Evolutionary conservation across 30 jellyfish, hydroid and myxozoan genomes (phyloP), one percentile per base, ranked within the genome.

Genomic region (Turritopsis rubra): DNA sequence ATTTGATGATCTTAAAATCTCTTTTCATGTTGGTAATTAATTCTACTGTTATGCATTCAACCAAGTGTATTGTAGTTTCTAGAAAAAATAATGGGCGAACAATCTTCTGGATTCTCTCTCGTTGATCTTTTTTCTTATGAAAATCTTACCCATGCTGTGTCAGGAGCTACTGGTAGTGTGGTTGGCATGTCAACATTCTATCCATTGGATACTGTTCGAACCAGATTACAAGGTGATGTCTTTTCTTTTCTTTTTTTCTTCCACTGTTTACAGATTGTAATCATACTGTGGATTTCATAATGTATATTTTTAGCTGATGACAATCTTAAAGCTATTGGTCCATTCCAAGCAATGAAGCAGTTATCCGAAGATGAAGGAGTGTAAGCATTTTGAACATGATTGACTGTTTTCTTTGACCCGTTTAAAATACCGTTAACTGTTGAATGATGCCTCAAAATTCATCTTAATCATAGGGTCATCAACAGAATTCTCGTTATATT

Each of bases 121-220:
- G 27, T n/a, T 23, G 41, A 53, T 52, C 54, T 80, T 18, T 65
- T 80, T 26, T 80, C 87, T 25, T 80, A 80, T 65, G 65, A 65
- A n/a, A 80, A 80, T 65, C 65, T 80, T 13, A 65, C 65, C 21
- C 87, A 80, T 80, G 87, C 87, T 9, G 26, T 80, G 54, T 79
- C 87, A 41, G 87, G 87, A 20, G 87, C 87, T 18, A 80, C 87
- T 17, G 98, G 96, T n/a, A 87, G 96, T 80, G 91, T 92, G 21
- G 70, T 88, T 73, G 96, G 95, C 54, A 86, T 92, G 98, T 79
- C 96, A n/a, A 81, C 98, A 13, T 92, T 92, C 73, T 92, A 84
- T 60, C 98, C 98, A 18, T 87, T 92, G 18, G 98, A 92, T 78
- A 85, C 93, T 52, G 91, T 92, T 1, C 79, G 98, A 71, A 92